Percentiles rank a stretch among this genome's conserved stretches.
Evolutionary conservation across 2,888 invertebrate species (phyloP).

Genomic region (Diaprepes abbreviatus): DNA sequence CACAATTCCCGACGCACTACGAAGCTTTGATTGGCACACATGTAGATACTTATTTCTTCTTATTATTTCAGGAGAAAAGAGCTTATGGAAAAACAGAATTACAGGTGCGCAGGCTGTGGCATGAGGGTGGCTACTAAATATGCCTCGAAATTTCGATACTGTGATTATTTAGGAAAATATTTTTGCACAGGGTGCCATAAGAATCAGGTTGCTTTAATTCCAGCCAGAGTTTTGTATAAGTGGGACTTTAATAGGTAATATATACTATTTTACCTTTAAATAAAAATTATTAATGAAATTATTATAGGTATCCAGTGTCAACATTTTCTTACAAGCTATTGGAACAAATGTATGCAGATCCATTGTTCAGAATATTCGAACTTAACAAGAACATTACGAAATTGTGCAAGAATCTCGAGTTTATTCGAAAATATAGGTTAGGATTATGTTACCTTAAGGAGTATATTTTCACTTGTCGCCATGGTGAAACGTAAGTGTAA

Average conservation of each 20-base stretch:
- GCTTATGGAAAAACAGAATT: constrained; percentile 80
- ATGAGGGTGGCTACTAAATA: constrained; percentile 82
- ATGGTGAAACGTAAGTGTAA: constrained; percentile 74
- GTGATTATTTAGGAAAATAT: constrained; percentile 86
- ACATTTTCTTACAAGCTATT: constrained; percentile 84
- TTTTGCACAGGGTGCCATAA: constrained; percentile 91
- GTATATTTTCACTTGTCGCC: constrained; percentile 79
- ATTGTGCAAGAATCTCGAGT: constrained; percentile 74
- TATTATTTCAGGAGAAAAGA: constrained; percentile 72
- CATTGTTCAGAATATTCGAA: constrained; percentile 81
- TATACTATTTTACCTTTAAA: background rate
- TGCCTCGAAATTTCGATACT: constrained; percentile 82
- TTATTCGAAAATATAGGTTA: constrained; percentile 73
- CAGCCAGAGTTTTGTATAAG: constrained; percentile 75
- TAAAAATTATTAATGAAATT: constrained; percentile 25
- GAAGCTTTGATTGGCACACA: too few species aligned
- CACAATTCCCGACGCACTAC: too few species aligned
- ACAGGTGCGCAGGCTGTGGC: constrained; percentile 88
- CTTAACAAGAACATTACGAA: constrained; percentile 78
- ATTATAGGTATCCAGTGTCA: constrained; percentile 84
- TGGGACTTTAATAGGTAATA: constrained; percentile 75
- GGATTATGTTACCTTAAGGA: constrained; percentile 80
- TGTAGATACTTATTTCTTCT: too few species aligned
- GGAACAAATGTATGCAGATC: constrained; percentile 82
- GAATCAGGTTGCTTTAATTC: constrained; percentile 80